Evolutionary conservation across 2,113 vertebrate species (phyloP).

Genomic region (Sylvietta virens): DNA sequence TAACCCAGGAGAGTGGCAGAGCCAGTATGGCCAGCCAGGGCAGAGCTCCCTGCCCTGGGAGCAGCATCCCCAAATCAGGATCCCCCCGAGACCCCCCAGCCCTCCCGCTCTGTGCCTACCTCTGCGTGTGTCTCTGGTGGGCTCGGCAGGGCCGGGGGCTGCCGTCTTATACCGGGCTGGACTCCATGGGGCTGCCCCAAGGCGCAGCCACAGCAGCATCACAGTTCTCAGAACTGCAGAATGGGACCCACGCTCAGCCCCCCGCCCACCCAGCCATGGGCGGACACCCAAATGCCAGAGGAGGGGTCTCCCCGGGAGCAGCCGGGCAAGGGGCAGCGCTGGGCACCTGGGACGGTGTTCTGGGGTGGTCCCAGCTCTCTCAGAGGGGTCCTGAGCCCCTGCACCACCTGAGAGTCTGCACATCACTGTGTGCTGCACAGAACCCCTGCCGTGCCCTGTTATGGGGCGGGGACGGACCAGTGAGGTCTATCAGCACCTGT

Average conservation of each 20-base stretch:
- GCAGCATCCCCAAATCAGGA: not conserved
- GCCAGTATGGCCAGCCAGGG: not conserved
- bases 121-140: rapidly evolving
- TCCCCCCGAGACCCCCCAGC: rapidly evolving
- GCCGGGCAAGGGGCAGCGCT: rapidly evolving
- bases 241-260: not conserved
- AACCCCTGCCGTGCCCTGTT: rapidly evolving
- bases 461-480: rapidly evolving
- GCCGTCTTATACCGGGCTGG: not conserved
- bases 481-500: rapidly evolving
- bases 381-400: not conserved
- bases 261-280: not conserved
- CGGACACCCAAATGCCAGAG: rapidly evolving
- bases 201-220: not conserved
- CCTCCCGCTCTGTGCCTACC: not conserved
- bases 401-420: not conserved
- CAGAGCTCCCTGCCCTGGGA: not conserved
- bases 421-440: rapidly evolving
- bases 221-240: conserved; percentile 13
- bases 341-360: rapidly evolving
- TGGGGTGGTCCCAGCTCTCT: not conserved
- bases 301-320: rapidly evolving
- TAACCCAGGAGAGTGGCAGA: not conserved
- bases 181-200: not conserved
- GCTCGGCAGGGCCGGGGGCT: not conserved